These are phyloP conservation scores for Glyptemys insculpta DNA, from an alignment of 2,797 vertebrate species.

Conservation along the genomic window DNA sequence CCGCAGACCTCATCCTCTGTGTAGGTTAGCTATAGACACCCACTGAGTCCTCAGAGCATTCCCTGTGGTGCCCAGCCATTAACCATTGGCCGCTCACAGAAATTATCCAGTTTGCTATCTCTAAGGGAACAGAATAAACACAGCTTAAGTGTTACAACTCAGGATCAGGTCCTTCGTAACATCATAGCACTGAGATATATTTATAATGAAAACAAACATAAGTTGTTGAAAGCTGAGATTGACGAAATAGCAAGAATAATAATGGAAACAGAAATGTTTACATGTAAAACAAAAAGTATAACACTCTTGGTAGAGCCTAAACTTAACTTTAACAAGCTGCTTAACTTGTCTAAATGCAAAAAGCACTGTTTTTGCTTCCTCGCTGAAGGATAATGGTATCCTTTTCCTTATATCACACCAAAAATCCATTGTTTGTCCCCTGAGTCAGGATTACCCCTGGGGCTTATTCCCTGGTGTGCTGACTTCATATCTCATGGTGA, in stretches of 20 bases:
- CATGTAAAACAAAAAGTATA: not conserved
- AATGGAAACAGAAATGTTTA: not conserved
- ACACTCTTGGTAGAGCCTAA: not conserved
- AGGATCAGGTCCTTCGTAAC: not conserved
- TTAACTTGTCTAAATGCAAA: not conserved
- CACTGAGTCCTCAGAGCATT: not conserved
- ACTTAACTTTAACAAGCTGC: not conserved
- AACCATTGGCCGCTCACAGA: not conserved
- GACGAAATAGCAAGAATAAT: not conserved
- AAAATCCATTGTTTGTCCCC: not conserved
- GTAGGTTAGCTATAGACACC: not conserved
- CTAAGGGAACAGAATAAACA: not conserved
- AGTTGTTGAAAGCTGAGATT: not conserved
- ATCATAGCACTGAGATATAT: not conserved
- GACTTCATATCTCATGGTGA: not conserved
- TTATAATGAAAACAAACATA: not conserved
- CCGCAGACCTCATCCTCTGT: not conserved
- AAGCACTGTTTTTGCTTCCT: not conserved
- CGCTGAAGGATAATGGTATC: not conserved
- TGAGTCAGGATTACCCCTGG: not conserved
- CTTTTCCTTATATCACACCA: not conserved
- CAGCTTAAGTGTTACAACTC: not conserved
- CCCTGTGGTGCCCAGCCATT: not conserved
- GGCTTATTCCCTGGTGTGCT: not conserved
- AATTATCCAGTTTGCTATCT: not conserved